phyloP scores from a whole-genome alignment of 2,888 invertebrate species.

The Macrosiphum euphorbiae region DNA sequence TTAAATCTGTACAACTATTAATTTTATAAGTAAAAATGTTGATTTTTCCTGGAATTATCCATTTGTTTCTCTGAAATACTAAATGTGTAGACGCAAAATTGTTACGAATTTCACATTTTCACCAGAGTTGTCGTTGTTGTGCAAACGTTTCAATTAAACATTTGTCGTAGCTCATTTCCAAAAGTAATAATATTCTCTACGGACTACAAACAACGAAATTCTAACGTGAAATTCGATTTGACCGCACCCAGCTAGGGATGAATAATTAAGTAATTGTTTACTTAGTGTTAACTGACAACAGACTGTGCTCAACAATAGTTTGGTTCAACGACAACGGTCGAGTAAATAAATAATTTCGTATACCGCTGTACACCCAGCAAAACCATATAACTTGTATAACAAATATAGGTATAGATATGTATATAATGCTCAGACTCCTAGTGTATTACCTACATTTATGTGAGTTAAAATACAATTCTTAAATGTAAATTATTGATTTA shows the following conservation, averaged over 20 bases:
- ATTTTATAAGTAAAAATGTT: background rate
- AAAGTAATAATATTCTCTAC: conserved; percentile 14
- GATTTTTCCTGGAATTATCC: background rate
- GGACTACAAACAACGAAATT: background rate
- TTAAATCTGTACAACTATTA: background rate
- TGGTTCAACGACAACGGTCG: conserved; percentile 16
- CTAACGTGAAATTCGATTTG: conserved; percentile 19
- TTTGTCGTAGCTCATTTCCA: background rate
- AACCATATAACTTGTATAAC: background rate
- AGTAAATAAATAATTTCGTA: background rate
- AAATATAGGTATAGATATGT: too few relatives aligned
- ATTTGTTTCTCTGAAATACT: background rate
- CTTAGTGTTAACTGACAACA: conserved; percentile 3
- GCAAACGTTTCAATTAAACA: background rate
- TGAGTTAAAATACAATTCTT: background rate
- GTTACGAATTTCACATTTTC: background rate
- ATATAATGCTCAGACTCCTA: background rate
- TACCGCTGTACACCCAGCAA: background rate
- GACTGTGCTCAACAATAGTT: background rate
- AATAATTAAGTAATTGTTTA: conserved; percentile 26
- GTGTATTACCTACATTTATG: background rate
- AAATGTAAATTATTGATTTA: background rate
- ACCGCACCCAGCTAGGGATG: conserved; percentile 20
- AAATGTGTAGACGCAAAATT: background rate
- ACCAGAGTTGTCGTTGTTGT: background rate